These are phyloP conservation scores for Cephalopterus ornatus DNA, from an alignment of 2,113 vertebrate species.

Conservation along the genomic window DNA sequence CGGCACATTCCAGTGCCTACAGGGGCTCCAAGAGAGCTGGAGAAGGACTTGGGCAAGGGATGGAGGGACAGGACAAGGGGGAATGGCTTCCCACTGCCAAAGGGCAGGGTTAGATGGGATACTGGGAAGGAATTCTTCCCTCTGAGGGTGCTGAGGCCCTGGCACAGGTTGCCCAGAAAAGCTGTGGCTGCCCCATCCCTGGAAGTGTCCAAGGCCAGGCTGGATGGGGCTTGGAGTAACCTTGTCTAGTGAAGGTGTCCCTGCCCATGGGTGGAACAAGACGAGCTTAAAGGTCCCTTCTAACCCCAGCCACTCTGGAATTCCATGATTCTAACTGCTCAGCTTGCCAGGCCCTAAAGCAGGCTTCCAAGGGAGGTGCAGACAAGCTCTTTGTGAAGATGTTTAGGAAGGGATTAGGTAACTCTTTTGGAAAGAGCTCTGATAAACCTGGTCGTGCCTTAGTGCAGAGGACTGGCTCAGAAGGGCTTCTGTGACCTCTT, in stretches of 20 bases:
- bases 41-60: background rate
- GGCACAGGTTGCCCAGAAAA: background rate
- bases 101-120: background rate
- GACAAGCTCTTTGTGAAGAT: too few species aligned
- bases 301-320: background rate
- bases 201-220: background rate
- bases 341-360: background rate
- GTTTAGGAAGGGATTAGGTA: background rate
- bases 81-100: background rate
- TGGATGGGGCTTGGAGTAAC: background rate
- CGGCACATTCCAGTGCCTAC: background rate
- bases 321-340: background rate
- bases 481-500: background rate
- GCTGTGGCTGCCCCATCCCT: background rate
- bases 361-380: background rate
- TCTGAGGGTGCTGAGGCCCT: background rate
- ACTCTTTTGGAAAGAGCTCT: background rate
- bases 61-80: background rate
- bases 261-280: background rate
- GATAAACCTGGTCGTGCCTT: background rate
- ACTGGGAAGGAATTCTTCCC: background rate
- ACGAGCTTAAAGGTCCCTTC: background rate
- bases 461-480: background rate
- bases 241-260: background rate
- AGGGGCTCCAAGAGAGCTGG: background rate